Conservation (phyloP, 2,113 vertebrate genomes). For the Microcebus ravelobensis region DNA sequence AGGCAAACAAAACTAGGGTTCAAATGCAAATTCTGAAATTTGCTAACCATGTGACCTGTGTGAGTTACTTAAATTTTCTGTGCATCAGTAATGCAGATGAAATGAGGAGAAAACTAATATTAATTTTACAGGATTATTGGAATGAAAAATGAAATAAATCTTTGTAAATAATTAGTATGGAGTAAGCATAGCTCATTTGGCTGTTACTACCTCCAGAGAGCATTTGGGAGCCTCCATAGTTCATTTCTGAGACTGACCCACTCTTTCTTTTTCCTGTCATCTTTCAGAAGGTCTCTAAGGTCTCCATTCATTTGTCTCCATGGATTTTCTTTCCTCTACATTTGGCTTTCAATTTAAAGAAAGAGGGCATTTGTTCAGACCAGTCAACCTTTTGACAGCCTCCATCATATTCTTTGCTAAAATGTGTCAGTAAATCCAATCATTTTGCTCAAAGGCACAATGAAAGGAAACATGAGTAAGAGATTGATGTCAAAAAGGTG, state of each 20-base stretch:
- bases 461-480: slow-evolving; percentile 46
- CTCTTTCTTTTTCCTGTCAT: background rate
- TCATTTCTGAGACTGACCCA: slow-evolving; percentile 1
- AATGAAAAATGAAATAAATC: slow-evolving; percentile 15
- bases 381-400: slow-evolving; percentile 43
- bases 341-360: slow-evolving; percentile 51
- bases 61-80: background rate
- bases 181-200: background rate
- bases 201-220: background rate
- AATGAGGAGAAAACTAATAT: slow-evolving; percentile 15
- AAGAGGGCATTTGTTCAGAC: slow-evolving; percentile 40
- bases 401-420: slow-evolving; percentile 42
- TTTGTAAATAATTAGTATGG: background rate
- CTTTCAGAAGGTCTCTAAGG: slow-evolving; percentile 8
- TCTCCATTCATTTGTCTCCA: slow-evolving; percentile 37
- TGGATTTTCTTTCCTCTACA: slow-evolving; percentile 45
- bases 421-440: slow-evolving; percentile 45
- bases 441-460: slow-evolving; percentile 11
- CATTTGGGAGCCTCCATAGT: background rate
- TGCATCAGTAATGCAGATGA: background rate
- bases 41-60: background rate
- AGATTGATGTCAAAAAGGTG: slow-evolving; percentile 40
- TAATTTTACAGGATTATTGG: background rate
- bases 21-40: slow-evolving; percentile 17
- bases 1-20: background rate